phyloP scores from a whole-genome alignment of 2,113 vertebrate species.

The human region GRCh38 chr3:87926001-87926500 shows the following conservation, averaged over 20 bases:
- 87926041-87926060: background rate
- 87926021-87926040: background rate
- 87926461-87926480: background rate
- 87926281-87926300: background rate
- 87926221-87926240: background rate
- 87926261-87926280: background rate
- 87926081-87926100: background rate
- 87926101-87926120: background rate
- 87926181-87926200: background rate
- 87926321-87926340: background rate
- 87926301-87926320: background rate
- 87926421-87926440: background rate
- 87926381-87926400: background rate
- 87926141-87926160: background rate
- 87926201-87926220: background rate
- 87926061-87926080: background rate
- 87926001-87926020: background rate
- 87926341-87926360: background rate
- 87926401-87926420: background rate
- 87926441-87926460: background rate
- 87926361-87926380: background rate
- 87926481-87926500: background rate
- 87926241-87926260: background rate
- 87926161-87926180: background rate
- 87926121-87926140: background rate